Percentiles rank a stretch among this genome's conserved stretches.
These are phyloP conservation scores for Hemithea aestivaria DNA, from an alignment of 2,888 invertebrate genomes.

Conservation along the genomic window DNA sequence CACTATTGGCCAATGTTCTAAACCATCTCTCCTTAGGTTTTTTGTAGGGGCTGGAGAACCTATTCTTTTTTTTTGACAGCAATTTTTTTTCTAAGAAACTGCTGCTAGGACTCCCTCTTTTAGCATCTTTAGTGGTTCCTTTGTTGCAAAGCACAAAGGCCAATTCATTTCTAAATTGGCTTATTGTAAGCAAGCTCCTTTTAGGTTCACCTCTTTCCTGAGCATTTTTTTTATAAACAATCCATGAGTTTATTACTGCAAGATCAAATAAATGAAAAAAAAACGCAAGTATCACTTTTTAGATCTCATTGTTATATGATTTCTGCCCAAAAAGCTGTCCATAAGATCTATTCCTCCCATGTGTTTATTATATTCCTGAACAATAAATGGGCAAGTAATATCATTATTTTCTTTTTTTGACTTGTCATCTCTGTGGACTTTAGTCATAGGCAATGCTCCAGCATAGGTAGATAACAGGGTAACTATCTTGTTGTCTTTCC, in stretches of 20 bases:
- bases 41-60: no score
- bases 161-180: conserved; percentile 34
- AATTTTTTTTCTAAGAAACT: no score
- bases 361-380: conserved; percentile 43
- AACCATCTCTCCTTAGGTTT: no score
- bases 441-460: conserved; percentile 39
- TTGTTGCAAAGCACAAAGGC: no score
- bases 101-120: no score
- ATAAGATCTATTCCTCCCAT: conserved; percentile 47
- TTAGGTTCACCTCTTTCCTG: conserved; percentile 36
- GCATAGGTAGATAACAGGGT: conserved; percentile 36
- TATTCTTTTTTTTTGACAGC: no score
- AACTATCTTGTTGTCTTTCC: conserved; percentile 43
- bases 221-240: conserved; percentile 39
- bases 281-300: conserved; percentile 45
- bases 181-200: conserved; percentile 41
- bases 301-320: conserved; percentile 36
- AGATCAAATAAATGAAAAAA: conserved; percentile 41
- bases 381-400: conserved; percentile 42
- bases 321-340: conserved; percentile 33
- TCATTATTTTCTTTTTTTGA: conserved; percentile 35
- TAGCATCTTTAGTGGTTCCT: no score
- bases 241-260: conserved; percentile 38
- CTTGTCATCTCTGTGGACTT: conserved; percentile 39
- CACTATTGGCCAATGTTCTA: no score